These are phyloP conservation scores for Gambusia affinis DNA, from an alignment of 2,113 vertebrate genomes.

Conservation along the genomic window DNA sequence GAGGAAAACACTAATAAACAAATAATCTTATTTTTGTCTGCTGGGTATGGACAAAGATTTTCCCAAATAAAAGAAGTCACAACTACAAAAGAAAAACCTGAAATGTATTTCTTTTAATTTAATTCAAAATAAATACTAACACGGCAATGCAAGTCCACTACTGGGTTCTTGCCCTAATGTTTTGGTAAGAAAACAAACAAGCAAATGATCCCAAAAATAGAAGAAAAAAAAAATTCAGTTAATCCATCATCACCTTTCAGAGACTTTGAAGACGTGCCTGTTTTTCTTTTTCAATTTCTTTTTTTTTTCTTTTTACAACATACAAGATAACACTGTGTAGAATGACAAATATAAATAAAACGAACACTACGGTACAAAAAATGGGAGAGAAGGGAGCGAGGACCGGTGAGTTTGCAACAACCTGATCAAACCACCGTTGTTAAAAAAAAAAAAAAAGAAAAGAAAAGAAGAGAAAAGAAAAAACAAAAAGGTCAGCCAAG, in stretches of 20 bases:
- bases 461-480: not conserved
- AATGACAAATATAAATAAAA: conserved; percentile 73
- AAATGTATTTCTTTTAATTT: conserved; percentile 83
- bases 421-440: conserved; percentile 63
- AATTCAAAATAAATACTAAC: conserved; percentile 86
- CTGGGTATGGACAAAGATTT: not conserved
- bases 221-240: conserved; percentile 58
- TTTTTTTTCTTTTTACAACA: conserved; percentile 58
- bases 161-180: conserved; percentile 77
- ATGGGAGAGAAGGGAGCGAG: conserved; percentile 5
- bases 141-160: conserved; percentile 80
- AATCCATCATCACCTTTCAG: conserved; percentile 65
- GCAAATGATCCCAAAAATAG: conserved; percentile 67
- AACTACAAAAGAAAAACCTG: conserved; percentile 48
- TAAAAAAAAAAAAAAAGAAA: not conserved
- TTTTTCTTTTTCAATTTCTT: conserved; percentile 14
- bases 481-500: conserved; percentile 27
- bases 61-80: conserved; percentile 23
- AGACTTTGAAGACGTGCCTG: conserved; percentile 58
- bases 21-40: not conserved
- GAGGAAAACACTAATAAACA: too few species aligned
- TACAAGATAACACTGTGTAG: conserved; percentile 67
- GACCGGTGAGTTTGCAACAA: conserved; percentile 53
- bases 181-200: conserved; percentile 83
- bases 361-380: conserved; percentile 72